phyloP scores from a whole-genome alignment of 2,888 invertebrate genomes.

The Rhogogaster chlorosoma region DNA sequence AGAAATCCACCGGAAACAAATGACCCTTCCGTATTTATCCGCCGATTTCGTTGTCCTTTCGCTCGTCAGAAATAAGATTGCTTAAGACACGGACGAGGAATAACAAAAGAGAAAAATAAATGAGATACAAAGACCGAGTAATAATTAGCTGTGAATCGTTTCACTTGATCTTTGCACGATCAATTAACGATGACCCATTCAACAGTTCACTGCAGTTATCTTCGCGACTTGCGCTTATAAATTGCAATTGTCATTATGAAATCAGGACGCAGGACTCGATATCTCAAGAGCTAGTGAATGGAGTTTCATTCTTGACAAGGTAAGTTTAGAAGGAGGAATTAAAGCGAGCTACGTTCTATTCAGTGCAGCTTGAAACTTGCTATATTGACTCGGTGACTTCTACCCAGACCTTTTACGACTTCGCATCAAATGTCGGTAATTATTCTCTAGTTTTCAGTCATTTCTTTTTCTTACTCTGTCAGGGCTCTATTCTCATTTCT shows the following conservation, averaged over 20 bases:
- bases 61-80: not conserved
- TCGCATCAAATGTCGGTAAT: not conserved
- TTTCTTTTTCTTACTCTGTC: not conserved
- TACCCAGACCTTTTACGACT: not conserved
- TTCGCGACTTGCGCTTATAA: not conserved
- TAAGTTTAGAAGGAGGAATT: not conserved
- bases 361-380: not conserved
- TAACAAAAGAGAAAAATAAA: not conserved
- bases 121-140: not conserved
- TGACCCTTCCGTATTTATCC: not conserved
- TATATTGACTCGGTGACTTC: not conserved
- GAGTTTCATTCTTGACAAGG: not conserved
- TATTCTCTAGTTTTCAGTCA: not conserved
- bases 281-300: not conserved
- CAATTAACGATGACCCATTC: not conserved
- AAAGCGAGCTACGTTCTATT: not conserved
- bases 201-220: not conserved
- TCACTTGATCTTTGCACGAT: not conserved
- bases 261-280: not conserved
- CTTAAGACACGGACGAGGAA: too few species aligned
- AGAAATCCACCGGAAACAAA: not conserved
- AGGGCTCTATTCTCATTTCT: not conserved
- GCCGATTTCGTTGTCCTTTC: not conserved
- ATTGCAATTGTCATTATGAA: slow-evolving; percentile 6
- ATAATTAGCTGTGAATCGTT: not conserved